Percentiles rank a stretch among this genome's conserved stretches.
These are phyloP conservation scores for Murina feae DNA, from an alignment of 2,113 vertebrate species.

Conservation along the genomic window DNA sequence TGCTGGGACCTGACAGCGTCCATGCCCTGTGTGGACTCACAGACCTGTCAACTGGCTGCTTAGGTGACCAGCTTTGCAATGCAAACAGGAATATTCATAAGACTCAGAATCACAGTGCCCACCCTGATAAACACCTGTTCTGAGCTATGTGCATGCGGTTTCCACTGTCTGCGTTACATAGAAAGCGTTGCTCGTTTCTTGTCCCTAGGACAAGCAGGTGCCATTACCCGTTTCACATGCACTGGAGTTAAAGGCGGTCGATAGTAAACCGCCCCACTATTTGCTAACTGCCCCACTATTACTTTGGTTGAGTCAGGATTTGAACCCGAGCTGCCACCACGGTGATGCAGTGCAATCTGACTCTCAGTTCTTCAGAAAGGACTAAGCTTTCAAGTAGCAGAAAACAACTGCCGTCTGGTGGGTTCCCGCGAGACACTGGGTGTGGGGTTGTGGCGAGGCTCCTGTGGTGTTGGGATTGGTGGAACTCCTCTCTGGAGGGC, in stretches of 20 bases:
- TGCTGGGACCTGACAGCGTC: neutral
- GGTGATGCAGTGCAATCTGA: too few species aligned
- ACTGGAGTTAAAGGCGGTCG: neutral
- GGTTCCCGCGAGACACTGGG: fast-evolving
- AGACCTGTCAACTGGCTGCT: neutral
- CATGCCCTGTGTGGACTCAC: neutral
- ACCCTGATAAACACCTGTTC: neutral
- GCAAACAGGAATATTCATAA: neutral
- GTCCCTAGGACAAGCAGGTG: neutral
- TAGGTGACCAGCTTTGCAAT: neutral
- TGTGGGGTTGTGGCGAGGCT: neutral
- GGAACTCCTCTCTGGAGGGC: neutral
- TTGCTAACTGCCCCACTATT: neutral
- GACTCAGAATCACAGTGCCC: neutral
- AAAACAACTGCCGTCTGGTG: neutral
- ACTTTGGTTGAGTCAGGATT: neutral
- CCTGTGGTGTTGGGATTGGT: too few species aligned
- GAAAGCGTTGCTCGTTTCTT: neutral
- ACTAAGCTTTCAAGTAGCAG: neutral
- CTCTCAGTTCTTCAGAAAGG: neutral
- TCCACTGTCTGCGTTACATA: neutral
- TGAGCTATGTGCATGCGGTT: neutral
- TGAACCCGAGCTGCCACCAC: neutral
- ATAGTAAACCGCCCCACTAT: neutral
- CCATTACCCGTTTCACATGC: neutral